Evolutionary conservation across 2,888 invertebrate genomes (phyloP).

Genomic region (Cecidostiba fungosa): DNA sequence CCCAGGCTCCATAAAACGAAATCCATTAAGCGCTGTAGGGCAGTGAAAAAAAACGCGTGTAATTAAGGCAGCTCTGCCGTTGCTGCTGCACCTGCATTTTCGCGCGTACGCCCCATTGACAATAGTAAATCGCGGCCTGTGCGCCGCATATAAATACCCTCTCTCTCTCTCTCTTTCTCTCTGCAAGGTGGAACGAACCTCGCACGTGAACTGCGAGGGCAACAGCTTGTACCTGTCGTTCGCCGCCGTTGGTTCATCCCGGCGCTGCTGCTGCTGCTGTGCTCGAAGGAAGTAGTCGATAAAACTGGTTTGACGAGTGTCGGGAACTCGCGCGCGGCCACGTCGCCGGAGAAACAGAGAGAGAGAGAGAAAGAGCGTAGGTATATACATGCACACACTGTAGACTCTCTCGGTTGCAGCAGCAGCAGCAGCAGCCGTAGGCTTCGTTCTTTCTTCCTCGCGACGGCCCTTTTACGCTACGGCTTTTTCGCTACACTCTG

Average conservation of each 20-base stretch:
- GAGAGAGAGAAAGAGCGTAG: conserved; percentile 10
- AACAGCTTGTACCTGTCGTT: conserved; percentile 56
- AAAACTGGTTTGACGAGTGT: conserved; percentile 80
- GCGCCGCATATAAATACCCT: conserved; percentile 47
- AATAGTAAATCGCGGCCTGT: conserved; percentile 48
- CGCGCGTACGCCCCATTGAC: conserved; percentile 49
- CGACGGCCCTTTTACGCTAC: conserved; percentile 55
- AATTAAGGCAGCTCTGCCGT: background rate
- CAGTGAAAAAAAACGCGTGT: background rate
- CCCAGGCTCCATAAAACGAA: conserved; percentile 17
- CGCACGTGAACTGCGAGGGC: conserved; percentile 41
- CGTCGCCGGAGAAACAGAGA: conserved; percentile 20
- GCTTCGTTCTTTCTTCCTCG: conserved; percentile 48
- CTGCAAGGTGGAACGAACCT: conserved; percentile 54
- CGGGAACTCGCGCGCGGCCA: conserved; percentile 62
- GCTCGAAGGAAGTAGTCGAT: conserved; percentile 76
- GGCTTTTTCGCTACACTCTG: background rate
- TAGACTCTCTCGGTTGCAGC: background rate
- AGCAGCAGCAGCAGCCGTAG: conserved; percentile 29
- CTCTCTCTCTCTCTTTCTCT: background rate
- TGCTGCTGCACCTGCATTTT: conserved; percentile 17
- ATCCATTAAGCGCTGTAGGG: conserved; percentile 1
- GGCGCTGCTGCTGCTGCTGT: conserved; percentile 65
- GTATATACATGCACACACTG: background rate
- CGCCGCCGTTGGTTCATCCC: background rate